Conservation (phyloP, 2,888 invertebrate species). For the Gastrophysa polygoni region DNA sequence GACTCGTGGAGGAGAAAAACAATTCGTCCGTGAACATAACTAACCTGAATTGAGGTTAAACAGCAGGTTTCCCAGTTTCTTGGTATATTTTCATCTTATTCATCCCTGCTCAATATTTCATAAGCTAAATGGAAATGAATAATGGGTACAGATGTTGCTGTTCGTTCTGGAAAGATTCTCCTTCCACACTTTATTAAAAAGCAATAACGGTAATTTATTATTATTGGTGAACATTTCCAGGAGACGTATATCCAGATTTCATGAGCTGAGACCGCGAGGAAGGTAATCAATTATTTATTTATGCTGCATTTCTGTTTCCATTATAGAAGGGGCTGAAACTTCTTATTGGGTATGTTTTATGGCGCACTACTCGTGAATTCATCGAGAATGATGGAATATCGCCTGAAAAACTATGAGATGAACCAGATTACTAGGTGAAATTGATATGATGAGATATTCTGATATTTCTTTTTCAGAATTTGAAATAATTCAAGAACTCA, state of each 20-base stretch:
- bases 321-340: not conserved
- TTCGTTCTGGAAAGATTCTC: constrained; percentile 30
- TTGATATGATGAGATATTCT: too few species aligned
- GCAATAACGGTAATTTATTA: constrained; percentile 38
- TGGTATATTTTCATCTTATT: constrained; percentile 44
- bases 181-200: constrained; percentile 41
- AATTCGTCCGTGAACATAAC: too few species aligned
- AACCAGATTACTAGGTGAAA: too few species aligned
- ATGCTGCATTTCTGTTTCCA: not conserved
- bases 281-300: not conserved
- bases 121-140: constrained; percentile 45
- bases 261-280: not conserved
- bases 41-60: too few species aligned
- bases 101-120: constrained; percentile 45
- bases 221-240: constrained; percentile 28
- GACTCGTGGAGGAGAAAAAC: too few species aligned
- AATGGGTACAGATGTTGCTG: constrained; percentile 38
- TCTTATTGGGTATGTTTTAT: not conserved
- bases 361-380: too few species aligned
- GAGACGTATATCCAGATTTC: constrained; percentile 3
- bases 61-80: constrained; percentile 38
- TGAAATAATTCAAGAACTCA: too few species aligned
- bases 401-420: too few species aligned
- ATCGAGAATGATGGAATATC: too few species aligned
- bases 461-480: too few species aligned